Conservation (phyloP, 1,140 invertebrate genomes). For the Chelonus insularis region DNA sequence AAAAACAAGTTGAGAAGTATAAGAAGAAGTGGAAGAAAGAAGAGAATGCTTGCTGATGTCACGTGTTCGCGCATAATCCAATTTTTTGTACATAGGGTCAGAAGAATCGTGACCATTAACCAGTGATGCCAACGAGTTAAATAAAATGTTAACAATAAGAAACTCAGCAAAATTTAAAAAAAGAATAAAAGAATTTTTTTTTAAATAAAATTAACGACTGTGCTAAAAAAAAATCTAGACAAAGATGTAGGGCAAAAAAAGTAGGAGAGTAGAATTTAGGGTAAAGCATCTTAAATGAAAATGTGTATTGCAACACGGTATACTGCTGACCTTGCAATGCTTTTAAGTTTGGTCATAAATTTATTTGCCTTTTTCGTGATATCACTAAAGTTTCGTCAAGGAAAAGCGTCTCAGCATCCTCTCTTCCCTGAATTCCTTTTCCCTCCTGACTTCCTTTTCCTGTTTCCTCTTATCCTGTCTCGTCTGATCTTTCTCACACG, state of each 20-base stretch:
- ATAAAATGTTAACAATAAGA: not conserved
- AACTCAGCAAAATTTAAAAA: too few relatives aligned
- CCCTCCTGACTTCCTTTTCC: conserved; percentile 12
- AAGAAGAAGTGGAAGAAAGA: not conserved
- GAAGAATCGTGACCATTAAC: not conserved
- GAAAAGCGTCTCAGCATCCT: conserved; percentile 32
- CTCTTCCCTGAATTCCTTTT: conserved; percentile 17
- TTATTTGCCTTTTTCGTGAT: conserved; percentile 46
- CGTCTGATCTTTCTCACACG: conserved; percentile 15
- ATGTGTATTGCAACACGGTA: not conserved
- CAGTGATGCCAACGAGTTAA: not conserved
- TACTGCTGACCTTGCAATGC: conserved; percentile 44
- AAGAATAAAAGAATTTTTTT: too few relatives aligned
- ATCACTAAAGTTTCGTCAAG: conserved; percentile 52
- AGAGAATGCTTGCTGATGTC: conserved; percentile 31
- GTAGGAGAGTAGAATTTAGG: too few relatives aligned
- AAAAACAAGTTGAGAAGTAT: conserved; percentile 12
- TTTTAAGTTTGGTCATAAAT: conserved; percentile 56
- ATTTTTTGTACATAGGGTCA: conserved; percentile 33
- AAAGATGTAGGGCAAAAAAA: too few relatives aligned
- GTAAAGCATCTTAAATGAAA: not conserved
- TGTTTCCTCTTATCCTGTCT: conserved; percentile 17
- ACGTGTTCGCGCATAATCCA: conserved; percentile 36
- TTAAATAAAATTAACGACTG: too few relatives aligned
- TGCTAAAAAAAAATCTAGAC: too few relatives aligned